A percentile compares a stretch with the other conserved stretches of the same genome.
These are phyloP conservation scores for Drosophila erecta DNA, from an alignment of 1,140 invertebrate genomes.

Conservation along the genomic window DNA sequence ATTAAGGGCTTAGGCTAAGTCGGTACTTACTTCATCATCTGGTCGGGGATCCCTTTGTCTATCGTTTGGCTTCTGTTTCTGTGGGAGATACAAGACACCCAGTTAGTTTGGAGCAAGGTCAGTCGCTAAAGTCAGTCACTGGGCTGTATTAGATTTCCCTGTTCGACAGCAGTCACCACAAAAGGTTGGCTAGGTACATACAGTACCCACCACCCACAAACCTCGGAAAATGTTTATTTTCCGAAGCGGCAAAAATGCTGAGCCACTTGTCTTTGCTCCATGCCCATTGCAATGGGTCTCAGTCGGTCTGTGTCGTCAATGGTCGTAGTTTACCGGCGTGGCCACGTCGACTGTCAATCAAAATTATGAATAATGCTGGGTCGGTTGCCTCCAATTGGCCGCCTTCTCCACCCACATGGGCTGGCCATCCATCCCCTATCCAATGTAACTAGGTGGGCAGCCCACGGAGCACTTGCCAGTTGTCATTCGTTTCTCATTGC, in stretches of 20 bases:
- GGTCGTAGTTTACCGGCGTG: slow-evolving; percentile 17
- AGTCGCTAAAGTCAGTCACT: slow-evolving; percentile 60
- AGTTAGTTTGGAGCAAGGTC: slow-evolving; percentile 67
- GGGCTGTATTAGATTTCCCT: slow-evolving; percentile 60
- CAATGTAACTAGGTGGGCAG: slow-evolving; percentile 41
- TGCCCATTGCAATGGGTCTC: slow-evolving; percentile 19
- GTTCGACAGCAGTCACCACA: neutral
- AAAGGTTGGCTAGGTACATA: neutral
- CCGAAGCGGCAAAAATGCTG: slow-evolving; percentile 78
- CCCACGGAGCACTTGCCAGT: slow-evolving; percentile 60
- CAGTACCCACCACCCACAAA: neutral
- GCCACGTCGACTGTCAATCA: slow-evolving; percentile 67
- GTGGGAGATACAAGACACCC: slow-evolving; percentile 24
- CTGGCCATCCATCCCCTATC: slow-evolving; percentile 15
- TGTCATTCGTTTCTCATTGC: slow-evolving; percentile 61
- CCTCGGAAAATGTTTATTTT: slow-evolving; percentile 1
- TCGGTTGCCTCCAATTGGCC: slow-evolving; percentile 61
- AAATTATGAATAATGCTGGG: slow-evolving; percentile 74
- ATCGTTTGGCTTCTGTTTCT: slow-evolving; percentile 51
- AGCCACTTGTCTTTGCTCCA: slow-evolving; percentile 46
- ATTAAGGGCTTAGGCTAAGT: slow-evolving; percentile 34
- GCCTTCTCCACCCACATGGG: slow-evolving; percentile 18
- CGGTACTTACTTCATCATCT: slow-evolving; percentile 62
- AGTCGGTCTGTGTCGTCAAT: slow-evolving; percentile 14
- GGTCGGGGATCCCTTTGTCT: slow-evolving; percentile 21